These are phyloP conservation scores for Telmatherina bonti DNA, from an alignment of 2,797 vertebrate genomes.

Conservation along the genomic window DNA sequence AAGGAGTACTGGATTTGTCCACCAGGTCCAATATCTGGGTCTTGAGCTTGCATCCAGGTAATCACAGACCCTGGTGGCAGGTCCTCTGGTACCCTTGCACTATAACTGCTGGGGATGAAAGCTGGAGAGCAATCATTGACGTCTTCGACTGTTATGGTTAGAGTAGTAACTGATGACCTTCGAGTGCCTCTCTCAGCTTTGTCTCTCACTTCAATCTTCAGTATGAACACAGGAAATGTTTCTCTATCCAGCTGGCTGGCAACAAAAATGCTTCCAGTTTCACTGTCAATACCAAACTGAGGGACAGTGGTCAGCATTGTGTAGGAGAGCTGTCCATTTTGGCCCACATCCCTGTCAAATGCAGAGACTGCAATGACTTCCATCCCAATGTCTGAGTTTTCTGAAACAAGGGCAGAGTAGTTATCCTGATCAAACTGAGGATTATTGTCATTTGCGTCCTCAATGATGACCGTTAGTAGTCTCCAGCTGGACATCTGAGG, in stretches of 20 bases:
- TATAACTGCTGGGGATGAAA: conserved; percentile 91
- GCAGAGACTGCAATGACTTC: conserved; percentile 87
- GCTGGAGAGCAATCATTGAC: conserved; percentile 94
- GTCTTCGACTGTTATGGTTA: conserved; percentile 91
- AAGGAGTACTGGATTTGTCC: conserved; percentile 91
- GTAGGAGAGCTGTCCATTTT: conserved; percentile 90
- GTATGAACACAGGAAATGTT: conserved; percentile 77
- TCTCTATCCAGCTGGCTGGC: conserved; percentile 90
- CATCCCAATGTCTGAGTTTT: conserved; percentile 85
- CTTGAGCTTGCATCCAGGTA: conserved; percentile 92
- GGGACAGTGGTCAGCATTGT: conserved; percentile 86
- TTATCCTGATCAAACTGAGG: conserved; percentile 87
- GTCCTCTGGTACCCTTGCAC: conserved; percentile 91
- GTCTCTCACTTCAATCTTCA: conserved; percentile 93
- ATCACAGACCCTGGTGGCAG: conserved; percentile 91
- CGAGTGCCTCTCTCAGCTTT: conserved; percentile 87
- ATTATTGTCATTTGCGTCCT: conserved; percentile 94
- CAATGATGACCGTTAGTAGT: conserved; percentile 87
- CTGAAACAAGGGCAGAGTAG: conserved; percentile 86
- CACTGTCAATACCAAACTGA: conserved; percentile 89
- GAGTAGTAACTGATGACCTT: conserved; percentile 86
- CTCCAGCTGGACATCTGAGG: conserved; percentile 91
- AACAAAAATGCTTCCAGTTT: conserved; percentile 90
- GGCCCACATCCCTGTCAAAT: conserved; percentile 88
- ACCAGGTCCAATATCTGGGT: conserved; percentile 90